Evolutionary conservation across 2,797 vertebrate species (phyloP).

Genomic region (Cyclopterus lumpus): DNA sequence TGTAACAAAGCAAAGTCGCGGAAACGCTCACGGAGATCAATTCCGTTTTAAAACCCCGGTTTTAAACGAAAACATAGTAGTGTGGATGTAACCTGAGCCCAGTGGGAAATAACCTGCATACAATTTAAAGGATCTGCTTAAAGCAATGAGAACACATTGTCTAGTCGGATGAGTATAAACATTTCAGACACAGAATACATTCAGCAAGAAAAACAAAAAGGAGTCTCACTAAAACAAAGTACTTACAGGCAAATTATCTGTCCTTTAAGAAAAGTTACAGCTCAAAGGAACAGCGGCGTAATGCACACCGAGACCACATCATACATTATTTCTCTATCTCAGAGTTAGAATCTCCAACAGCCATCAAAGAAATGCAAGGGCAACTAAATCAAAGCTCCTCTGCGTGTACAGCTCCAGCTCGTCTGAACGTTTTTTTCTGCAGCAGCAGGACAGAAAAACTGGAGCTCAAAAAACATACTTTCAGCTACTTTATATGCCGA

Average conservation of each 20-base stretch:
- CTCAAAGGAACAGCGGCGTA: constrained; percentile 20
- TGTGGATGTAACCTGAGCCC: background rate
- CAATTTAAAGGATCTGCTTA: constrained; percentile 28
- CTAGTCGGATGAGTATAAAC: constrained; percentile 20
- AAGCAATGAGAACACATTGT: constrained; percentile 11
- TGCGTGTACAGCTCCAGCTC: constrained; percentile 27
- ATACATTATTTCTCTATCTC: constrained; percentile 34
- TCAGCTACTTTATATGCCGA: constrained; percentile 59
- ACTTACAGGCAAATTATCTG: constrained; percentile 10
- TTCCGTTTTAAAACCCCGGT: too few species aligned
- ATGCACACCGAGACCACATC: constrained; percentile 18
- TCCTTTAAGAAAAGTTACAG: constrained; percentile 39
- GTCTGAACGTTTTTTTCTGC: constrained; percentile 41
- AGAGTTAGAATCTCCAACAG: constrained; percentile 48
- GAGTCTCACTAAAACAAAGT: constrained; percentile 9
- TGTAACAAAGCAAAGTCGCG: too few species aligned
- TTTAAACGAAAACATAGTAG: too few species aligned
- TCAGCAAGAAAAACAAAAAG: background rate
- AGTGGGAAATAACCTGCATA: constrained; percentile 10
- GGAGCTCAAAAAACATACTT: constrained; percentile 31
- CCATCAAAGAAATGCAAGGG: constrained; percentile 52
- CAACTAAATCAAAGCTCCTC: constrained; percentile 51
- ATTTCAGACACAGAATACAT: constrained; percentile 22
- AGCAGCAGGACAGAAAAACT: constrained; percentile 34
- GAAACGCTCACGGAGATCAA: too few species aligned